Conservation (phyloP, 2,888 invertebrate genomes). For the Melangyna quadrimaculata region DNA sequence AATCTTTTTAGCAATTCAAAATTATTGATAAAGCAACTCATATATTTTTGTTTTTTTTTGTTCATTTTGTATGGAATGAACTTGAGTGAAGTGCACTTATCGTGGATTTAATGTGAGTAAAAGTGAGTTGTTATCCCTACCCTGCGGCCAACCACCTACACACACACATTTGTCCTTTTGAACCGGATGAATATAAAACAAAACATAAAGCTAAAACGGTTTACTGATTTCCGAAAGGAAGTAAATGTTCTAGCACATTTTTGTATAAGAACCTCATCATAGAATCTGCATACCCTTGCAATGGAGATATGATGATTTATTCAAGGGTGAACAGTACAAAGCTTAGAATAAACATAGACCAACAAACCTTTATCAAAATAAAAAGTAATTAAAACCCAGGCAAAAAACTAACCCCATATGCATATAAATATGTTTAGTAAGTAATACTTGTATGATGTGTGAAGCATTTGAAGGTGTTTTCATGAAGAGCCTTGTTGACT, state of each 20-base stretch:
- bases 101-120: neutral
- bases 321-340: neutral
- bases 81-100: neutral
- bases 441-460: neutral
- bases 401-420: neutral
- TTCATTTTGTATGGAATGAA: neutral
- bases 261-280: neutral
- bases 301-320: constrained; percentile 6
- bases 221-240: constrained; percentile 48
- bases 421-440: no score
- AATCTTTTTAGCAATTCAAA: neutral
- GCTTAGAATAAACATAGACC: neutral
- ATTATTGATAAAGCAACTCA: neutral
- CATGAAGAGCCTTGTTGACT: neutral
- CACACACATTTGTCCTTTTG: neutral
- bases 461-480: neutral
- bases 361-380: neutral
- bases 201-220: constrained; percentile 42
- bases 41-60: neutral
- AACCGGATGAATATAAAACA: constrained; percentile 16
- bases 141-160: neutral
- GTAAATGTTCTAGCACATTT: constrained; percentile 37
- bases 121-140: neutral
- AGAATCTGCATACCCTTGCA: neutral
- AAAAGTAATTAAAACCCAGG: constrained; percentile 15